Base-by-base conservation (phyloP, 2,797 vertebrate species). In the Cryptoprocta ferox region DNA sequence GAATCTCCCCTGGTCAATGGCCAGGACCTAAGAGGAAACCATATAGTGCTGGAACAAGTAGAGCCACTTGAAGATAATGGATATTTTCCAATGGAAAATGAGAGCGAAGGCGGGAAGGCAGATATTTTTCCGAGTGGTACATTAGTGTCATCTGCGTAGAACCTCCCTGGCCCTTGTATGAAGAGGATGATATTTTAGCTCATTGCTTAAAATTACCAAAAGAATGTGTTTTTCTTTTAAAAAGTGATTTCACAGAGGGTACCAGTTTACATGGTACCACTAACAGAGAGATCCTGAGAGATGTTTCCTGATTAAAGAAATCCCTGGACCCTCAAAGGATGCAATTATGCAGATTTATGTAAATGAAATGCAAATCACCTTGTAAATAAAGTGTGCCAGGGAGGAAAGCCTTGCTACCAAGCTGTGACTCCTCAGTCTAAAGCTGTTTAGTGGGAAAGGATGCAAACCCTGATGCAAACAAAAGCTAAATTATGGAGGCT, bases 341-440 rank as follows among this genome's bases (percentile, higher is more conserved):
- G 56, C 2, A 78, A 83, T 97, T 98, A 97, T 97, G 95, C 63
- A 96, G 66, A 97, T 97, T 96, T 97, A 98, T 97, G 97, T 68
- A 98, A 94, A 98, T 81, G 0, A 0, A 0, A 96, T 97, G 95
- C 91, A 98, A 98, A 98, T 97, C 0, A 2, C 73, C 65, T 92
- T 92, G 68, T 94, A 96, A 97, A 97, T 97, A 92, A 96, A 92
- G 78, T 94, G 94, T 97, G 48, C 63, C 45, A 71, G 37, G 66
- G 89, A 80, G 86, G 79, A 92, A 94, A 95, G 81, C 26, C 2
- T 26, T 61, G 91, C 50, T 95, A 68, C 94, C 82, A 94, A 93
- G 89, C 96, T 97, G 97, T 94, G 96, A 95, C 92, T 96, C 98
- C 97, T 97, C 97, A 96, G 92, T 94, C 80, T 86, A 66, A 95